These are phyloP conservation scores for Philopotamus ludificatus DNA, from an alignment of 1,140 invertebrate species.

Conservation along the genomic window DNA sequence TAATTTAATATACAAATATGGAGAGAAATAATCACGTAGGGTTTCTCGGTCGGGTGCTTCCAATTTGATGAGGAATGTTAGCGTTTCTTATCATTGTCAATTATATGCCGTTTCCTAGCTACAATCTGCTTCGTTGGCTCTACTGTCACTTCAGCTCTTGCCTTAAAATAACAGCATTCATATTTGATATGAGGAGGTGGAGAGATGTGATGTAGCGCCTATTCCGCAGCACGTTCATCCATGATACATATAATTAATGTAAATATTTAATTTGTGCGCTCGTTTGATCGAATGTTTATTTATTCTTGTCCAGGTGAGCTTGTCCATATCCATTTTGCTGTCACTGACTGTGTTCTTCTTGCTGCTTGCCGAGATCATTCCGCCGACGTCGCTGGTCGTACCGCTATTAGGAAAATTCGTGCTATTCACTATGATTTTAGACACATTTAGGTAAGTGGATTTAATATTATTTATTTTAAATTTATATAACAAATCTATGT, in stretches of 20 bases:
- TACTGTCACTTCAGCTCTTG: slow-evolving; percentile 14
- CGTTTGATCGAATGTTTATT: too few relatives aligned
- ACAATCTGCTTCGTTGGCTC: slow-evolving; percentile 5
- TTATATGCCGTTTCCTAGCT: neutral
- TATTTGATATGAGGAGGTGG: slow-evolving; percentile 31
- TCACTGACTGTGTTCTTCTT: slow-evolving; percentile 99
- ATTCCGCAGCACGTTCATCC: too few relatives aligned
- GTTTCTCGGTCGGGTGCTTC: too few relatives aligned
- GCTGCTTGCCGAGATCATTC: slow-evolving; percentile 96
- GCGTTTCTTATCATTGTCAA: neutral
- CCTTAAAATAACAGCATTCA: slow-evolving; percentile 22
- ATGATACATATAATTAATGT: too few relatives aligned
- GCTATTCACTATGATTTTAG: slow-evolving; percentile 99
- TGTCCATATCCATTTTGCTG: slow-evolving; percentile 98
- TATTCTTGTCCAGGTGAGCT: slow-evolving; percentile 86
- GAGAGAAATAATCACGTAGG: too few relatives aligned
- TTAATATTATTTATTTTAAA: neutral
- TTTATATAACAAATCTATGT: neutral
- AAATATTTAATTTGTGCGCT: too few relatives aligned
- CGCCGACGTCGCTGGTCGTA: slow-evolving; percentile 96
- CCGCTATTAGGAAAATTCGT: slow-evolving; percentile 98
- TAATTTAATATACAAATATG: too few relatives aligned
- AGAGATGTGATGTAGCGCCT: neutral
- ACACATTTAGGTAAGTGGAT: slow-evolving; percentile 82
- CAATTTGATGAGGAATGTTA: too few relatives aligned